phyloP scores from a whole-genome alignment of 2,113 vertebrate genomes.

The Aptenodytes patagonicus region DNA sequence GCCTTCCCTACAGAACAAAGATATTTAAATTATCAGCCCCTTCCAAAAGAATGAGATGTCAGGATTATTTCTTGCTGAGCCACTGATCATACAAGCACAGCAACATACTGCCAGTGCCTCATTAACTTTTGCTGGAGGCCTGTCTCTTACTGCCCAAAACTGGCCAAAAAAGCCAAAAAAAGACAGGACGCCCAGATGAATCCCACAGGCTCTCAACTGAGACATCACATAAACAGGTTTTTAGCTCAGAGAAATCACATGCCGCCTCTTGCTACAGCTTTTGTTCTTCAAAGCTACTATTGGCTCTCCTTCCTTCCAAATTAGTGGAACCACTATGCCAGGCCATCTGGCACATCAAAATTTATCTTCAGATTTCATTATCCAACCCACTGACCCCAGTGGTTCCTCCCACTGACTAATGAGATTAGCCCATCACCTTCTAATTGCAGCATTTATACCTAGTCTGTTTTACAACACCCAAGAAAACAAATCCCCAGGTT shows the following conservation, averaged over 20 bases:
- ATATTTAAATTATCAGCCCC: neutral
- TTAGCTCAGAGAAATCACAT: neutral
- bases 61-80: neutral
- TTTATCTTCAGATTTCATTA: constrained; percentile 8
- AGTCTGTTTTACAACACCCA: neutral
- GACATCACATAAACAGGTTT: neutral
- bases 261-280: neutral
- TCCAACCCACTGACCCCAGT: neutral
- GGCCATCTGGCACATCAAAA: constrained; percentile 41
- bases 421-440: constrained; percentile 15
- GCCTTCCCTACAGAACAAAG: neutral
- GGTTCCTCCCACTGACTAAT: constrained; percentile 8
- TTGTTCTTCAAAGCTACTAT: neutral
- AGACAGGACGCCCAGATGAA: neutral
- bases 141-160: neutral
- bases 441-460: constrained; percentile 14
- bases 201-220: neutral
- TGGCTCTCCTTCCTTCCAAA: neutral
- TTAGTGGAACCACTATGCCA: neutral
- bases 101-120: neutral
- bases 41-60: neutral
- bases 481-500: constrained; percentile 21
- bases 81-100: neutral
- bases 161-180: neutral
- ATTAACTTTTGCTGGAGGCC: neutral